Conservation (phyloP, 2,888 invertebrate species). For the Cryptus viduatorius region DNA sequence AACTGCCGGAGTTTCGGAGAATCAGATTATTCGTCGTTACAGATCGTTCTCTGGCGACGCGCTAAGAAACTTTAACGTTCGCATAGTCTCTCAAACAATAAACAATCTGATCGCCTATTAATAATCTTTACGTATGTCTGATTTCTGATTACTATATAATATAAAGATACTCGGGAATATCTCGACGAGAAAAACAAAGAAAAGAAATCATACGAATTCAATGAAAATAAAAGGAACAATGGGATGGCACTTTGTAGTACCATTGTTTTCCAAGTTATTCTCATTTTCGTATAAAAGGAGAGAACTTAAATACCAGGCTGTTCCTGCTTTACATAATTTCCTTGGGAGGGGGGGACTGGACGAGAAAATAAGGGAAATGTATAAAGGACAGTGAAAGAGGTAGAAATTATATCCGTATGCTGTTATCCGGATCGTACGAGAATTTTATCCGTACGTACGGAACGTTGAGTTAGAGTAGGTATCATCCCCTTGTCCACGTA, state of each 20-base stretch:
- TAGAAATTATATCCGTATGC: constrained; percentile 57
- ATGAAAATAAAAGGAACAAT: not conserved
- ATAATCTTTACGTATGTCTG: constrained; percentile 33
- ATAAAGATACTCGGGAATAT: not conserved
- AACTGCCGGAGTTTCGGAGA: constrained; percentile 31
- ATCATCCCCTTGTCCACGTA: constrained; percentile 47
- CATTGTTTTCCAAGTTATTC: constrained; percentile 61
- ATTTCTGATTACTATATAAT: not conserved
- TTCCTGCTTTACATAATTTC: constrained; percentile 57
- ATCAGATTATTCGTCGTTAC: constrained; percentile 32
- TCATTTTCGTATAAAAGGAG: constrained; percentile 52
- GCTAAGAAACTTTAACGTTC: too few species aligned
- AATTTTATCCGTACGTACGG: constrained; percentile 42
- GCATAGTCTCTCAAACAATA: not conserved
- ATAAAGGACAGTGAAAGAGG: constrained; percentile 24
- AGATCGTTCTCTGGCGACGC: not conserved
- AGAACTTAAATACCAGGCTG: constrained; percentile 44
- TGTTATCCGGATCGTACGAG: constrained; percentile 53
- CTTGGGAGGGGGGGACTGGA: not conserved
- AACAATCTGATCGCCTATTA: constrained; percentile 33
- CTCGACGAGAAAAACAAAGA: not conserved
- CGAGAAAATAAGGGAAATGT: constrained; percentile 21
- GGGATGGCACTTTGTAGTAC: not conserved
- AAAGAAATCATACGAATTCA: not conserved
- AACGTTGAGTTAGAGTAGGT: constrained; percentile 61